Percentiles rank a stretch among this genome's conserved stretches.
These are phyloP conservation scores for Fukomys damarensis DNA, from an alignment of 2,113 vertebrate genomes.

Conservation along the genomic window DNA sequence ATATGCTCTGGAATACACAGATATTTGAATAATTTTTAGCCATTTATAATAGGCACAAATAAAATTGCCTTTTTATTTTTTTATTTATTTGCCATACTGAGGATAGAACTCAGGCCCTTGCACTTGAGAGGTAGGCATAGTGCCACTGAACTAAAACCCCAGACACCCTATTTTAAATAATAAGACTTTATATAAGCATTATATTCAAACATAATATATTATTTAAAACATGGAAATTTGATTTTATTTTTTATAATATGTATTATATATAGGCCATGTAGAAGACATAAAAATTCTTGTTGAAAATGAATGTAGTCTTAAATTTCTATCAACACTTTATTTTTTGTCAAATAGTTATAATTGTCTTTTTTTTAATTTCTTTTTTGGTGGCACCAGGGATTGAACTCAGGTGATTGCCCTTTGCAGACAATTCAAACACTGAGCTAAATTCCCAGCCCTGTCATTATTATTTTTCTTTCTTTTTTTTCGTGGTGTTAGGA, in stretches of 20 bases:
- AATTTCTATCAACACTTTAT: background rate
- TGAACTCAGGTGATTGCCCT: too few species aligned
- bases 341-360: background rate
- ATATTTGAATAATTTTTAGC: background rate
- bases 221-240: background rate
- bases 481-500: background rate
- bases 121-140: too few species aligned
- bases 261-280: background rate
- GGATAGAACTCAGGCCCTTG: too few species aligned
- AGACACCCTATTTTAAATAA: background rate
- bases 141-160: too few species aligned
- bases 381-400: too few species aligned
- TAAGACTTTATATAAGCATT: background rate
- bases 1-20: background rate
- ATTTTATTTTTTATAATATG: constrained; percentile 36
- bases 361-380: too few species aligned
- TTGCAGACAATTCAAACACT: too few species aligned
- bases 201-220: background rate
- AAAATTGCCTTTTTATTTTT: background rate
- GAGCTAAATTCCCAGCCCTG: too few species aligned
- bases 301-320: background rate
- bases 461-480: background rate
- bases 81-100: too few species aligned
- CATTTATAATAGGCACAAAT: background rate
- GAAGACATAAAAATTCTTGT: background rate